Evolutionary conservation across 2,797 vertebrate genomes (phyloP).

Genomic region (Dendrocincla tyrannina): DNA sequence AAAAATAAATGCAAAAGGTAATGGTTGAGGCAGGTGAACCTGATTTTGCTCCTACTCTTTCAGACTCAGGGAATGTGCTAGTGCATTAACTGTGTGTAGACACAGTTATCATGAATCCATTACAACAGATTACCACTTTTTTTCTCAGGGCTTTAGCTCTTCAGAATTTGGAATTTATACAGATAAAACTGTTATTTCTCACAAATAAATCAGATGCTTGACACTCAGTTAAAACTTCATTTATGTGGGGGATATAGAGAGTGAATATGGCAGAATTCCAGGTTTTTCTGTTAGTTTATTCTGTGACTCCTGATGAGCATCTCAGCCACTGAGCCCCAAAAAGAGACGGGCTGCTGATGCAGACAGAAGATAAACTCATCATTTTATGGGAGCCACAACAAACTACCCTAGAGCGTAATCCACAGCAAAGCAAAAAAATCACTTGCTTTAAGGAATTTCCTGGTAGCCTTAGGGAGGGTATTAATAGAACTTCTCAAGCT

Average conservation of each 20-base stretch:
- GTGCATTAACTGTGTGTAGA: background rate
- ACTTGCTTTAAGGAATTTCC: slow-evolving; percentile 67
- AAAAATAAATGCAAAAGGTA: background rate
- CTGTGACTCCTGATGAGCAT: slow-evolving; percentile 52
- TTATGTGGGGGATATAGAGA: slow-evolving; percentile 46
- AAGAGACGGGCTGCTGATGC: slow-evolving; percentile 38
- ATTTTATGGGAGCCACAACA: slow-evolving; percentile 22
- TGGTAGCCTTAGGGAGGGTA: slow-evolving; percentile 47
- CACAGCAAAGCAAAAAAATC: slow-evolving; percentile 42
- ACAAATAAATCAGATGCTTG: slow-evolving; percentile 55
- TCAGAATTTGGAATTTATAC: slow-evolving; percentile 52
- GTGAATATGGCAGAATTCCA: slow-evolving; percentile 52
- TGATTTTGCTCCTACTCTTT: background rate
- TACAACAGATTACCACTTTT: slow-evolving; percentile 1
- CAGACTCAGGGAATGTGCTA: background rate
- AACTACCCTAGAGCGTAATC: slow-evolving; percentile 47
- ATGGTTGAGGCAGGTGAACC: background rate
- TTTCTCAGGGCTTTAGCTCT: slow-evolving; percentile 21
- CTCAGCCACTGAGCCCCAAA: background rate
- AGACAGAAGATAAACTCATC: slow-evolving; percentile 59
- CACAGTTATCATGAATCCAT: background rate
- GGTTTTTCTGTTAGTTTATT: slow-evolving; percentile 53
- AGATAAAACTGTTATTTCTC: slow-evolving; percentile 60
- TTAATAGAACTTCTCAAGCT: slow-evolving; percentile 68
- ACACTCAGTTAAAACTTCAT: slow-evolving; percentile 71